A percentile compares a stretch with the other conserved stretches of the same genome.
Conservation (phyloP, 2,888 invertebrate genomes). For the Coecobrya sp. region DNA sequence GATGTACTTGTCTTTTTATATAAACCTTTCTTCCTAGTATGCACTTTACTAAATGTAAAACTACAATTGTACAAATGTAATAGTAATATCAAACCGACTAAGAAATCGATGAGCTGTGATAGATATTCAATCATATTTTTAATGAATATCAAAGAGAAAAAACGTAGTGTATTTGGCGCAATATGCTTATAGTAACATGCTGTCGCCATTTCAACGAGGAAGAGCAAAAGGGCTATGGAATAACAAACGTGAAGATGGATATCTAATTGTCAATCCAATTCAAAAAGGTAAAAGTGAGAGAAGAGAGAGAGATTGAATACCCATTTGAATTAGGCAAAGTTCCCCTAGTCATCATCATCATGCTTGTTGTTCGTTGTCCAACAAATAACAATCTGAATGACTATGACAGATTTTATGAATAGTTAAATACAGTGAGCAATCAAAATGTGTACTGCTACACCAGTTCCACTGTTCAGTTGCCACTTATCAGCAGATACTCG, state of each 20-base stretch:
- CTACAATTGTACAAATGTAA: conserved; percentile 9
- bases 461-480: background rate
- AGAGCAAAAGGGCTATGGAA: background rate
- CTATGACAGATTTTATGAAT: conserved; percentile 63
- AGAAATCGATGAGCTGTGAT: conserved; percentile 59
- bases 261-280: conserved; percentile 61
- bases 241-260: conserved; percentile 38
- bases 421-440: conserved; percentile 37
- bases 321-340: background rate
- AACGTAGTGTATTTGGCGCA: background rate
- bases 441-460: background rate
- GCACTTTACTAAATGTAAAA: conserved; percentile 26
- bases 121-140: conserved; percentile 70
- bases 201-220: conserved; percentile 2
- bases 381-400: conserved; percentile 49
- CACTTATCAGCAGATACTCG: background rate
- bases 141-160: conserved; percentile 32
- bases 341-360: conserved; percentile 47
- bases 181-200: conserved; percentile 16
- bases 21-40: background rate
- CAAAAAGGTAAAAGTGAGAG: conserved; percentile 43
- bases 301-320: background rate
- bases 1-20: conserved; percentile 22
- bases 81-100: background rate
- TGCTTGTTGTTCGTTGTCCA: conserved; percentile 8